Conservation (phyloP, 2,888 invertebrate species). For the Melinopterus prodromus region DNA sequence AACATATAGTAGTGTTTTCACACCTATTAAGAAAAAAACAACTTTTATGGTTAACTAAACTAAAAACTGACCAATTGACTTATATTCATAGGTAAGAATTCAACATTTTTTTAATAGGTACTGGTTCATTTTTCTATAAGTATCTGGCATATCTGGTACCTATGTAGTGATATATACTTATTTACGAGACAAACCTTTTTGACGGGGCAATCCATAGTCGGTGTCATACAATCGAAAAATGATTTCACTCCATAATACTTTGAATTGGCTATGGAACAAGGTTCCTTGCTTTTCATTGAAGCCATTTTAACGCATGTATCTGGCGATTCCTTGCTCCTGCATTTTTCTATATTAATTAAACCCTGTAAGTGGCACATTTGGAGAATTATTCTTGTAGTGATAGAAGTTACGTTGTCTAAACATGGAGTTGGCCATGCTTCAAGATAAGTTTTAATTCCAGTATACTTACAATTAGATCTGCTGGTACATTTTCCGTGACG, state of each 20-base stretch:
- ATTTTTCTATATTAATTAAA: neutral
- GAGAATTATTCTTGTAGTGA: neutral
- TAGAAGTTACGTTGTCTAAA: neutral
- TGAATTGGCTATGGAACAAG: neutral
- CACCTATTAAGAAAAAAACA: too few species aligned
- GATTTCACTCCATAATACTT: slow-evolving; percentile 19
- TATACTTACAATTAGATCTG: slow-evolving; percentile 6
- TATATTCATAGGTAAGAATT: too few species aligned
- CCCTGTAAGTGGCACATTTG: neutral
- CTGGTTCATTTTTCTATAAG: too few species aligned
- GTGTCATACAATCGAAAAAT: neutral
- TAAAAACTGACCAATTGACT: too few species aligned
- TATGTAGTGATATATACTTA: too few species aligned
- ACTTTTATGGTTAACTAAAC: too few species aligned
- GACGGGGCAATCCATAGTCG: neutral
- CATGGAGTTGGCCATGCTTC: too few species aligned
- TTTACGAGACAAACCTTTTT: slow-evolving; percentile 8
- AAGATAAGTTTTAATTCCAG: neutral
- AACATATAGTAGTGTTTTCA: too few species aligned
- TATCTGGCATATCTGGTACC: too few species aligned
- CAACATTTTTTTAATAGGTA: too few species aligned
- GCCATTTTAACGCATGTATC: slow-evolving; percentile 10
- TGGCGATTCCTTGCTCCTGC: slow-evolving; percentile 17
- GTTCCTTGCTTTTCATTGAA: slow-evolving; percentile 14
- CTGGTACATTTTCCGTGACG: neutral